phyloP scores from a whole-genome alignment of 2,113 vertebrate species.

The Scolopax mira region DNA sequence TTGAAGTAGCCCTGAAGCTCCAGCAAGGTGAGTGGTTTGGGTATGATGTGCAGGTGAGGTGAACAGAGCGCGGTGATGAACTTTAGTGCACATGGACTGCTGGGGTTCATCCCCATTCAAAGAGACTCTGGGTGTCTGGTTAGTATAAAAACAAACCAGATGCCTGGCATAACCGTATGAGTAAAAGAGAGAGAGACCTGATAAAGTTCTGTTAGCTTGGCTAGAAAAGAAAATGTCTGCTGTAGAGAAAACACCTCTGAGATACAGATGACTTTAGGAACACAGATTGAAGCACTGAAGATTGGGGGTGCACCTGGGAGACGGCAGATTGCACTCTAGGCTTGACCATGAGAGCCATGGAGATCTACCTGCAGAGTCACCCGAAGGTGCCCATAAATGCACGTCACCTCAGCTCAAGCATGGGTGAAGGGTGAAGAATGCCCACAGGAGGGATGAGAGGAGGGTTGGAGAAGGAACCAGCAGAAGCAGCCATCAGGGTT shows the following conservation, averaged over 20 bases:
- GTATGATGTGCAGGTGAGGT: fast-evolving
- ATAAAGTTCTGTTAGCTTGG: background rate
- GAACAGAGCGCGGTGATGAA: fast-evolving
- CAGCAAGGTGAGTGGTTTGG: background rate
- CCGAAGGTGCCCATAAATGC: background rate
- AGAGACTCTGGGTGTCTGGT: background rate
- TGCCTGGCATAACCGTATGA: background rate
- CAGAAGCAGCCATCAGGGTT: background rate
- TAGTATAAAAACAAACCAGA: background rate
- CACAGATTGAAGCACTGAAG: background rate
- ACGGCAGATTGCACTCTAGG: background rate
- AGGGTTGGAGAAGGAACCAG: background rate
- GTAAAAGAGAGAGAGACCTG: background rate
- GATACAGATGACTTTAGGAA: background rate
- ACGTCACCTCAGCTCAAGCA: background rate
- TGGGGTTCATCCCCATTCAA: background rate
- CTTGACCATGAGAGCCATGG: background rate
- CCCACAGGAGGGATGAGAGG: background rate
- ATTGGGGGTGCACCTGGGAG: background rate
- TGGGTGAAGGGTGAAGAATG: no score
- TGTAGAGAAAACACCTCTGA: background rate
- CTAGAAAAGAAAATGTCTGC: background rate
- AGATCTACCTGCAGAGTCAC: background rate
- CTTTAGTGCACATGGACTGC: fast-evolving
- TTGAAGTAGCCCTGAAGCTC: background rate